Evolutionary conservation across 2,888 invertebrate genomes (phyloP).

Genomic region (Ichneumon xanthorius): DNA sequence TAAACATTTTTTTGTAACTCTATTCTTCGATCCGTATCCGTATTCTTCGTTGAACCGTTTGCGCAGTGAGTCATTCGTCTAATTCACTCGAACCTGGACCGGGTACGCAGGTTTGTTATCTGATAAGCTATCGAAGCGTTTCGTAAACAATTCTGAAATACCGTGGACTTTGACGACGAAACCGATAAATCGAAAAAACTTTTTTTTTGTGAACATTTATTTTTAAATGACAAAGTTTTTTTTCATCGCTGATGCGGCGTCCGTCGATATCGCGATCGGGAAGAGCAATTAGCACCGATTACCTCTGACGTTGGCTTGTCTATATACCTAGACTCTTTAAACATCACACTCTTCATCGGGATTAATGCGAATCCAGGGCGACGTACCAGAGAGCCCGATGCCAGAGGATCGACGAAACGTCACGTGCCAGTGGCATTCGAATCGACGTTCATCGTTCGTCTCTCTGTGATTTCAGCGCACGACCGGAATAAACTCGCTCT

Average conservation of each 20-base stretch:
- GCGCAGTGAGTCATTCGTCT: conserved; percentile 15
- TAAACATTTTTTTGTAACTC: not conserved
- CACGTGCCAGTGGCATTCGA: conserved; percentile 68
- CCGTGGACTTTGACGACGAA: not conserved
- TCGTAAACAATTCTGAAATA: conserved; percentile 25
- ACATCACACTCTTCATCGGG: conserved; percentile 62
- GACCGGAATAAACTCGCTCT: conserved; percentile 54
- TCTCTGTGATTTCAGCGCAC: conserved; percentile 59
- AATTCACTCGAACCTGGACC: conserved; percentile 3
- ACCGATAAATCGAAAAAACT: not conserved
- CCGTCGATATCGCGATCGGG: conserved; percentile 54
- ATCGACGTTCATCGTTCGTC: conserved; percentile 62
- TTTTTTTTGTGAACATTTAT: not conserved
- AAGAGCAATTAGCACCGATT: conserved; percentile 63
- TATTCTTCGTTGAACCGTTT: not conserved
- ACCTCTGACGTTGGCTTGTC: conserved; percentile 57
- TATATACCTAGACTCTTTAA: conserved; percentile 38
- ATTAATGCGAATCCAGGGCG: conserved; percentile 55
- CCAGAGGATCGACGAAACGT: conserved; percentile 65
- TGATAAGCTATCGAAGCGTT: conserved; percentile 31
- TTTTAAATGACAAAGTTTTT: not conserved
- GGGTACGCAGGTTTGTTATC: conserved; percentile 16
- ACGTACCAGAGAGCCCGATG: conserved; percentile 55
- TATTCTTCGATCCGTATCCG: conserved; percentile 10
- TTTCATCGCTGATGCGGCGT: conserved; percentile 23